phyloP scores from a whole-genome alignment of 2,113 vertebrate species.

The Craseonycteris thonglongyai region DNA sequence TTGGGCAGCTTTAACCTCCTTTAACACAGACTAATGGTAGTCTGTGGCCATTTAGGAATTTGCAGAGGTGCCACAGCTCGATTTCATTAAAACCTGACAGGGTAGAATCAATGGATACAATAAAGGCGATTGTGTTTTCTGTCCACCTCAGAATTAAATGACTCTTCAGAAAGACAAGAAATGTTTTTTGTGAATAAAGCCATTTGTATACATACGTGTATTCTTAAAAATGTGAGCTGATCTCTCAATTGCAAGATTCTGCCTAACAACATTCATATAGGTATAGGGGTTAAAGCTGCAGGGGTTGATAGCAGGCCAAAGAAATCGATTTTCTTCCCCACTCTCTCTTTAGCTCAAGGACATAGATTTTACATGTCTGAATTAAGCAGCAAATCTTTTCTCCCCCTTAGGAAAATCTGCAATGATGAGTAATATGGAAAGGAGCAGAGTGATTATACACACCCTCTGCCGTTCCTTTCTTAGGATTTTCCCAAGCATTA shows the following conservation, averaged over 20 bases:
- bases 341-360: neutral
- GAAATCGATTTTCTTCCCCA: neutral
- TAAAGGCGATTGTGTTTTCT: neutral
- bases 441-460: neutral
- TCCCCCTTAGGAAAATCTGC: neutral
- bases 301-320: neutral
- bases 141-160: neutral
- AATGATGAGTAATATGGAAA: neutral
- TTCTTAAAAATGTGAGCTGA: neutral
- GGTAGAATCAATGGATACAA: slow-evolving; percentile 45
- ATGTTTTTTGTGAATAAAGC: neutral
- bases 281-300: neutral
- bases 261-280: neutral
- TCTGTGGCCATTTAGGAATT: slow-evolving; percentile 57
- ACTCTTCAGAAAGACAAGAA: neutral
- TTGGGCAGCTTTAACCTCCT: slow-evolving; percentile 77
- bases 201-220: neutral
- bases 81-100: slow-evolving; percentile 51
- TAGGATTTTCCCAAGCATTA: neutral
- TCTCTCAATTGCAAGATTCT: slow-evolving; percentile 22
- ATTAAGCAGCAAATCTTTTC: slow-evolving; percentile 26
- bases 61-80: slow-evolving; percentile 33
- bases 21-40: slow-evolving; percentile 42
- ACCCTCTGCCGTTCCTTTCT: neutral
- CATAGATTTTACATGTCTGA: slow-evolving; percentile 36